Conservation (phyloP, 2,888 invertebrate genomes). For the Drosophila infuscata region DNA sequence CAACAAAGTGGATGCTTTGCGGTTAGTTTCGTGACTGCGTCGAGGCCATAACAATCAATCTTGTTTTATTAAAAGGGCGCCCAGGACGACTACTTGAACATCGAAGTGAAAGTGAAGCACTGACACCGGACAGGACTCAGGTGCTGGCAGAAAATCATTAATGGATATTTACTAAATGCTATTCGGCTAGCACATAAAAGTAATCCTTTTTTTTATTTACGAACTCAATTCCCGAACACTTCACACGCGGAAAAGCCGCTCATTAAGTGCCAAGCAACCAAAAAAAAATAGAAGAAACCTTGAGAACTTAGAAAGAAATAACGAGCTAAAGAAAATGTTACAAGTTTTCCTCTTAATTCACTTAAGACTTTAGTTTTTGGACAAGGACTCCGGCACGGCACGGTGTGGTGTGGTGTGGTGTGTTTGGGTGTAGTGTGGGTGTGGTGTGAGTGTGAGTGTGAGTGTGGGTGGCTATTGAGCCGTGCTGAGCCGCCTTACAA, state of each 20-base stretch:
- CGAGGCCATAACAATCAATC: slow-evolving; percentile 71
- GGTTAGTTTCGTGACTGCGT: slow-evolving; percentile 37
- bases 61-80: slow-evolving; percentile 61
- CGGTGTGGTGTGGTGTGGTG: neutral
- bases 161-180: slow-evolving; percentile 50
- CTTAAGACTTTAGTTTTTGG: slow-evolving; percentile 75
- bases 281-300: slow-evolving; percentile 23
- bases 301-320: slow-evolving; percentile 37
- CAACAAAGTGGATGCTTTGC: slow-evolving; percentile 18
- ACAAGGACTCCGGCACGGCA: slow-evolving; percentile 22
- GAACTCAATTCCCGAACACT: slow-evolving; percentile 57
- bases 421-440: neutral
- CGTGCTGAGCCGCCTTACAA: slow-evolving; percentile 44
- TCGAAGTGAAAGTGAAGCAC: slow-evolving; percentile 11
- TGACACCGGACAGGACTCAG: slow-evolving; percentile 32
- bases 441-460: neutral
- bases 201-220: slow-evolving; percentile 75
- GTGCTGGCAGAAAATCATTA: slow-evolving; percentile 59
- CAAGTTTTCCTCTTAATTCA: slow-evolving; percentile 78
- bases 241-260: slow-evolving; percentile 54
- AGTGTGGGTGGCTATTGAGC: slow-evolving; percentile 12
- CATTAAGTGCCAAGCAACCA: slow-evolving; percentile 52
- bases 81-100: slow-evolving; percentile 32
- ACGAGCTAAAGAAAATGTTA: slow-evolving; percentile 69
- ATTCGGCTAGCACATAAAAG: slow-evolving; percentile 36